Evolutionary conservation across 2,797 vertebrate genomes (phyloP).

Genomic region (Coracias cyanogaster): DNA sequence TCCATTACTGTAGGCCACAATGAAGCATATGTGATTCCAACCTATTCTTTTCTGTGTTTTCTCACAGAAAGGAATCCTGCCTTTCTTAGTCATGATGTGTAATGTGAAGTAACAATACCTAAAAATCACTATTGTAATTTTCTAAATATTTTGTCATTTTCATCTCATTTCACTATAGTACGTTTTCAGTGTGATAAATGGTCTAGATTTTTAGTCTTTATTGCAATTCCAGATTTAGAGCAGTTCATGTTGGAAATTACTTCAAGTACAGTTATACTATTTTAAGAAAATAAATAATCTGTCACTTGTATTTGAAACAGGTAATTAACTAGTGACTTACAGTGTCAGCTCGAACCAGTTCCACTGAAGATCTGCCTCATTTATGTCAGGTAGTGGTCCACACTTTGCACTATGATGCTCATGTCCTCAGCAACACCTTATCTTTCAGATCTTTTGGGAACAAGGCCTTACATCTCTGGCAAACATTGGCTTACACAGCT

Average conservation of each 20-base stretch:
- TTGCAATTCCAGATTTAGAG: not conserved
- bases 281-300: not conserved
- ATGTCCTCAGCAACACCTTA: not conserved
- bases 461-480: not conserved
- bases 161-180: not conserved
- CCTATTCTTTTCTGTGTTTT: not conserved
- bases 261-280: not conserved
- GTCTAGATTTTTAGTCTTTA: not conserved
- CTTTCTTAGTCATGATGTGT: not conserved
- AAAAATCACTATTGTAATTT: not conserved
- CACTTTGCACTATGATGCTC: not conserved
- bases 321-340: not conserved
- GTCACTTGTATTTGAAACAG: not conserved
- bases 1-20: not conserved
- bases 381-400: not conserved
- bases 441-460: not conserved
- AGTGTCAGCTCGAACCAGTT: not conserved
- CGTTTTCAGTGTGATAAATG: not conserved
- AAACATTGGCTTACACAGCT: not conserved
- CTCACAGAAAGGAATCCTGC: not conserved
- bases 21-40: not conserved
- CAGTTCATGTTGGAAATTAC: not conserved
- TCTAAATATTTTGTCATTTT: not conserved
- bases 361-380: not conserved
- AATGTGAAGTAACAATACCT: not conserved